Evolutionary conservation across 35 echinoderm and acorn worm species (phyloP).

Genomic region (Antedon bifida): DNA sequence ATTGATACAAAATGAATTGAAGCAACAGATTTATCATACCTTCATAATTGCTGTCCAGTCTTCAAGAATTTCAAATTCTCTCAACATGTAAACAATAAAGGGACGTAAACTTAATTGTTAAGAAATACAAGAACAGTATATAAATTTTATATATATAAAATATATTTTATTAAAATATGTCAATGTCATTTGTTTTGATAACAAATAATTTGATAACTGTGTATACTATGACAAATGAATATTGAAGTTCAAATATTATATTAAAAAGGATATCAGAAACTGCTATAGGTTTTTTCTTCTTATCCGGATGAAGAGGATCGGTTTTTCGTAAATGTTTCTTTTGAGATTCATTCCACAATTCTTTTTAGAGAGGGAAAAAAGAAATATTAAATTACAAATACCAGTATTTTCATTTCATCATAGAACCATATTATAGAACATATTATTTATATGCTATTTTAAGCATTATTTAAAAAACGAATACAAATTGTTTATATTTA

Average conservation of each 20-base stretch:
- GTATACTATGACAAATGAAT: too few species aligned
- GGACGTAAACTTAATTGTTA: conserved; percentile 62
- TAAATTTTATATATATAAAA: too few species aligned
- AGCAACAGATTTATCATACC: too few species aligned
- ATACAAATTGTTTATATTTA: background rate
- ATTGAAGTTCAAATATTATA: background rate
- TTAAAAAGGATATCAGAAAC: conserved; percentile 93
- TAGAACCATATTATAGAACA: too few species aligned
- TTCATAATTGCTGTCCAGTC: conserved; percentile 17
- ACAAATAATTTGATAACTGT: too few species aligned
- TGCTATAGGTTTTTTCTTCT: conserved; percentile 95
- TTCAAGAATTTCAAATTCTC: conserved; percentile 15
- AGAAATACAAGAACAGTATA: conserved; percentile 28
- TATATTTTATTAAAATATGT: too few species aligned
- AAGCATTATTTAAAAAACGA: too few species aligned
- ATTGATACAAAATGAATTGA: too few species aligned
- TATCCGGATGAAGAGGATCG: conserved; percentile 57
- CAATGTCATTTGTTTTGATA: too few species aligned
- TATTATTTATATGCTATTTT: too few species aligned
- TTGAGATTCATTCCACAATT: conserved; percentile 91
- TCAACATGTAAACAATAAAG: conserved; percentile 89
- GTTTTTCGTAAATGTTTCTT: conserved; percentile 85
- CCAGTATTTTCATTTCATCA: too few species aligned
- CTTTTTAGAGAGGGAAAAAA: conserved; percentile 18
- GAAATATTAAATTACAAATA: too few species aligned